phyloP scores from a whole-genome alignment of 2,113 vertebrate genomes.

The Pedetes capensis region DNA sequence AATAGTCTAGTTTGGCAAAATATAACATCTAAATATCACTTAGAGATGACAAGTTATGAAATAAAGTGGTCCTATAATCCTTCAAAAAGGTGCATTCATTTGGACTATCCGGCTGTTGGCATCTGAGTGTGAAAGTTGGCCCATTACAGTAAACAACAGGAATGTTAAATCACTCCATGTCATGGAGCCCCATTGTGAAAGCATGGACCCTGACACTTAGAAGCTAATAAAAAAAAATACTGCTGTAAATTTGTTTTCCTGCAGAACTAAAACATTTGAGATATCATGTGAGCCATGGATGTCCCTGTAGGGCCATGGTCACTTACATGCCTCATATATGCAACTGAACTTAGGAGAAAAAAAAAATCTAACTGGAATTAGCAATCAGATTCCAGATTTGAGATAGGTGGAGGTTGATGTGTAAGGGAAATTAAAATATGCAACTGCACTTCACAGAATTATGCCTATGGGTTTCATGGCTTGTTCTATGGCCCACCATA shows the following conservation, averaged over 20 bases:
- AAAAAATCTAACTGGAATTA: background rate
- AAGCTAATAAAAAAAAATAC: background rate
- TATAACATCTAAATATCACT: conserved; percentile 7
- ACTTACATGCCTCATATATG: background rate
- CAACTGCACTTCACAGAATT: background rate
- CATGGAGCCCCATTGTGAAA: background rate
- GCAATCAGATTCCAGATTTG: background rate
- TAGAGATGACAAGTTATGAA: conserved; percentile 17
- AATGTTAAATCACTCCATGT: background rate
- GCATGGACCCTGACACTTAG: background rate
- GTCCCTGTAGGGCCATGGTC: background rate
- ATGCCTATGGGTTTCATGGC: background rate
- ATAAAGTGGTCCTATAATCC: background rate
- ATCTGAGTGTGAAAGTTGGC: background rate
- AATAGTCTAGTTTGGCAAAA: conserved; percentile 55
- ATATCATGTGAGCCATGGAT: background rate
- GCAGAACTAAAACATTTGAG: background rate
- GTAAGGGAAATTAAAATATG: background rate
- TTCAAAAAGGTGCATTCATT: background rate
- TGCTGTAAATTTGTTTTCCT: background rate
- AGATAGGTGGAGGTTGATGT: background rate
- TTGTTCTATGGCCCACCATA: background rate
- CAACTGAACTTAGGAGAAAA: background rate
- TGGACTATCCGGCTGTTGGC: background rate
- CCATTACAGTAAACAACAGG: background rate